Base-by-base conservation (phyloP, 2,113 vertebrate genomes). In the Bufo bufo region DNA sequence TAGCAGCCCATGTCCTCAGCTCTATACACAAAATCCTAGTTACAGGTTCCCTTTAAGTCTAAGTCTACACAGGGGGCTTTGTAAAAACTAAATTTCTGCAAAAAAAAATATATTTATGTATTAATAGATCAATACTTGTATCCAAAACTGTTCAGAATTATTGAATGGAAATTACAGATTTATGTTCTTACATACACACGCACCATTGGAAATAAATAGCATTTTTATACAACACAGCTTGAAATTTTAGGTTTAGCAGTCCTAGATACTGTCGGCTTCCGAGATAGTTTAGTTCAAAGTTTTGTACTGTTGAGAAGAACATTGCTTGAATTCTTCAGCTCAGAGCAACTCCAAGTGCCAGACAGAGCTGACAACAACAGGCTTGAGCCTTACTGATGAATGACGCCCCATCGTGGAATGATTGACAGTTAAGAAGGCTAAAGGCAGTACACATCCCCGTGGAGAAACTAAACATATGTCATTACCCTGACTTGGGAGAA, bases 361-460 rank as follows among this genome's bases (percentile, higher is more conserved):
- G 45, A 77, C 45, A 11, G 47, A 50, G 47, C 74, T 77, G 74
- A 77, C 74, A 77, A 77, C 47, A 10, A 77, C 74, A n/a, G 47
- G 74, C 74, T 77, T 77, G 47, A 77, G 47, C 74, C 74, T 20
- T 54, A 20, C 12, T 77, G 49, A 77, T 77, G 49, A 77, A 23
- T 54, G 49, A 10, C 19, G 75, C 75, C 75, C 72, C 75, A 77
- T 77, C 19, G 14, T 77, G 75, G 75, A 43, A 45, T 80, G 52
- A 80, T 8, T 80, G 78, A 58, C 78, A 80, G 47, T 6, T 23
- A 4, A 54, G 75, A 77, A 3, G 49, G 47, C 75, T 77, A 12
- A 52, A 54, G 19, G 4, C 75, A 47, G 19, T 77, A 12, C 49
- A 52, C 49, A 50, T 77, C 75, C 54, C 75, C 49, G 54, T 49